A percentile compares a stretch with the other conserved stretches of the same genome.
Conservation (phyloP, 2,797 vertebrate species). For the Linurgus olivaceus region DNA sequence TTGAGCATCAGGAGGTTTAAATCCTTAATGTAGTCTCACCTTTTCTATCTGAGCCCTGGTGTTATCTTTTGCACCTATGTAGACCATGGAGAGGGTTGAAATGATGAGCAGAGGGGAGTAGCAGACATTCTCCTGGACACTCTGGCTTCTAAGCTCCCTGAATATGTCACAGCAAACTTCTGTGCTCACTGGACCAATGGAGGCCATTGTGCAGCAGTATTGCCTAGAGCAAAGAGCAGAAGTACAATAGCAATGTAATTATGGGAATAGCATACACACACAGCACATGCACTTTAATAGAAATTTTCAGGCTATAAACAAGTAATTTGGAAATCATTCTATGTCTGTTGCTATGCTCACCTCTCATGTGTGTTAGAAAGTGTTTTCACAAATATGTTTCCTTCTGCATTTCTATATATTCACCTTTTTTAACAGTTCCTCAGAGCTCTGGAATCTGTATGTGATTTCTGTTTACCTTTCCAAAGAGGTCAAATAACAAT, state of each 20-base stretch:
- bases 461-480: neutral
- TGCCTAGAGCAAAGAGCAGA: neutral
- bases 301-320: neutral
- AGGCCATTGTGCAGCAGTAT: constrained; percentile 53
- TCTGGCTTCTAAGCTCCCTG: constrained; percentile 63
- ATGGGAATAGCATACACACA: neutral
- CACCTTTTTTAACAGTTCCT: neutral
- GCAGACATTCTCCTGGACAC: constrained; percentile 56
- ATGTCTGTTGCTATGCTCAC: neutral
- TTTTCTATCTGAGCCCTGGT: constrained; percentile 72
- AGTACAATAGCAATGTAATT: neutral
- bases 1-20: neutral
- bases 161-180: constrained; percentile 71
- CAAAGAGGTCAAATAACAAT: neutral
- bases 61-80: constrained; percentile 66
- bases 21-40: constrained; percentile 36
- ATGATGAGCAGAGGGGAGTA: constrained; percentile 68
- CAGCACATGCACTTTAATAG: neutral
- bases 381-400: neutral
- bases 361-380: neutral
- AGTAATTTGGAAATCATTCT: neutral
- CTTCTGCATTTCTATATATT: neutral
- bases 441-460: neutral
- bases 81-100: constrained; percentile 68
- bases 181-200: constrained; percentile 56